These are phyloP conservation scores for Gallinago jamesoni DNA, from an alignment of 2,113 vertebrate genomes.

Conservation along the genomic window DNA sequence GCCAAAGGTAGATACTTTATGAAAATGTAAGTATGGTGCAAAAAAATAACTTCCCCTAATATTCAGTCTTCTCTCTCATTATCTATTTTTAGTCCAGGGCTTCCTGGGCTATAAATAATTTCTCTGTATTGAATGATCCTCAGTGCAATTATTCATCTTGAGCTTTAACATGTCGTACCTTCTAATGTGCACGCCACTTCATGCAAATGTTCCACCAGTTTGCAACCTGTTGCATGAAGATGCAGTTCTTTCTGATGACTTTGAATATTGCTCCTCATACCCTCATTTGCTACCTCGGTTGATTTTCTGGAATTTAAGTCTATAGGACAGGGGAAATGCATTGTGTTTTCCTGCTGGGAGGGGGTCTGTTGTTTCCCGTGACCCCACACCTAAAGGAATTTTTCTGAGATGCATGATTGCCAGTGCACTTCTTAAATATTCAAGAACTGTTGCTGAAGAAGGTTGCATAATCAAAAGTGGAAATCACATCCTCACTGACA, in stretches of 20 bases:
- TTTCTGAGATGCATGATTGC: not conserved
- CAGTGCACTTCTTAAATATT: not conserved
- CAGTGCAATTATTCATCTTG: accelerated
- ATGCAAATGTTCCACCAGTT: not conserved
- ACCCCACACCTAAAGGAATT: not conserved
- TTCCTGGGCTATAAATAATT: not conserved
- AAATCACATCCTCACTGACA: not conserved
- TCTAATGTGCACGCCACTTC: not conserved
- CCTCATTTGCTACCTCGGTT: not conserved
- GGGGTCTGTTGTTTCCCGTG: not conserved
- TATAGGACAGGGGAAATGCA: not conserved
- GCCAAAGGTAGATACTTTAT: not conserved
- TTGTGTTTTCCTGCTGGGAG: not conserved
- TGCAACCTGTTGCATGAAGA: not conserved
- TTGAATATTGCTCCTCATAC: not conserved
- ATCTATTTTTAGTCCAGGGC: not conserved
- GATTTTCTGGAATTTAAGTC: not conserved
- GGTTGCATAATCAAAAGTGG: not conserved
- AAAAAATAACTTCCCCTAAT: not conserved
- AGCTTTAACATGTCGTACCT: not conserved
- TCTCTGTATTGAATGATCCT: not conserved
- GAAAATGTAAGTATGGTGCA: not conserved
- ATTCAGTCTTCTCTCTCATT: not conserved
- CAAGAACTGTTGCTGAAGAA: not conserved
- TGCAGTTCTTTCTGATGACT: not conserved